A percentile compares a stretch with the other conserved stretches of the same genome.
phyloP scores from a whole-genome alignment of 2,888 invertebrate species.

The Hirtodrosophila trivittata region DNA sequence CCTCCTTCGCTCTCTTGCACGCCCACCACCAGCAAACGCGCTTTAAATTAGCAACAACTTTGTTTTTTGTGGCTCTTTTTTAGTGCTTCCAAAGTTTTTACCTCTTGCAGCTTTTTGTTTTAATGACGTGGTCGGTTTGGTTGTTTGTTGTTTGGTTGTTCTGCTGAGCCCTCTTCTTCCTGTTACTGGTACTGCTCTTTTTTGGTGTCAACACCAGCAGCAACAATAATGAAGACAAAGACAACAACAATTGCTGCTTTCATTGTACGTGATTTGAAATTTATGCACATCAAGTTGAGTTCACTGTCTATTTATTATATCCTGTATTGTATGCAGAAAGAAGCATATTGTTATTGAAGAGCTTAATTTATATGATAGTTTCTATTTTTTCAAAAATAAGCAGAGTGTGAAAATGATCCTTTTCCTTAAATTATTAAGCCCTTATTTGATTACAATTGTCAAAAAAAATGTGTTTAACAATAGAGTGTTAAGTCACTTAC shows the following conservation, averaged over 20 bases:
- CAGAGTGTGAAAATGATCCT: no score
- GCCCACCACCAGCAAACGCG: constrained; percentile 37
- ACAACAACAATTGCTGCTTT: constrained; percentile 49
- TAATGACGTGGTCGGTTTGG: constrained; percentile 45
- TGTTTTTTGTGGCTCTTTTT: constrained; percentile 27
- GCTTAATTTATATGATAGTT: no score
- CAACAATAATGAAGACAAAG: constrained; percentile 20
- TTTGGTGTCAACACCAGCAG: constrained; percentile 59
- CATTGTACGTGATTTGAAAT: constrained; percentile 80
- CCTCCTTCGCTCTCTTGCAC: constrained; percentile 15
- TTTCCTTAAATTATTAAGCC: no score
- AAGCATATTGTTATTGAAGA: neutral
- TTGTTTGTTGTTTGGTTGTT: constrained; percentile 27
- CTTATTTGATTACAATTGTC: no score
- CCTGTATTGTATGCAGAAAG: constrained; percentile 4
- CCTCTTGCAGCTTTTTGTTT: constrained; percentile 58
- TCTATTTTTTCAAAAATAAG: no score
- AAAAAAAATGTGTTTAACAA: no score
- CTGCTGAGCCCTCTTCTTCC: constrained; percentile 19
- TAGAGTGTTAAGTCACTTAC: no score
- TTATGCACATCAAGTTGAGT: constrained; percentile 62
- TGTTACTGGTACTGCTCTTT: constrained; percentile 8
- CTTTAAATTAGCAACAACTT: constrained; percentile 72
- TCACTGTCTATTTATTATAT: constrained; percentile 34
- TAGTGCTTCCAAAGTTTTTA: constrained; percentile 26